A percentile compares a stretch with the other conserved stretches of the same genome.
Conservation (phyloP, 2,113 vertebrate genomes). For the Pristiophorus japonicus region DNA sequence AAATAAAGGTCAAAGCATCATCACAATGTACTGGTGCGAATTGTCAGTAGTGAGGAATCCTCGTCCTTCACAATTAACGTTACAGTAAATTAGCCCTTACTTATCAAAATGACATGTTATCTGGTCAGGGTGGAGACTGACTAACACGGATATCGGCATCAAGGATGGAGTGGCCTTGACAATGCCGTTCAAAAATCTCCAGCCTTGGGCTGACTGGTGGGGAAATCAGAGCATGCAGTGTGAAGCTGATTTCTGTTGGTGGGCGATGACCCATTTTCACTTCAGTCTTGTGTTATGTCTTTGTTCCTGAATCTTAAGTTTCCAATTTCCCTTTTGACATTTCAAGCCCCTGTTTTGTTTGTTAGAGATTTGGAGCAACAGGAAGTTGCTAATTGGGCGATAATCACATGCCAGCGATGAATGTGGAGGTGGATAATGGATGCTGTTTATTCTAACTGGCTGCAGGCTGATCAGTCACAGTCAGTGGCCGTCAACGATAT, state of each 20-base stretch:
- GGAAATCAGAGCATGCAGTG: not conserved
- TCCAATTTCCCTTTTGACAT: slow-evolving; percentile 32
- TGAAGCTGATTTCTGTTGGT: not conserved
- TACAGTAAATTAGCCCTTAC: not conserved
- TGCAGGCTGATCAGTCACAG: slow-evolving; percentile 27
- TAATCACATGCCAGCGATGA: slow-evolving; percentile 21
- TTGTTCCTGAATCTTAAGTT: slow-evolving; percentile 2
- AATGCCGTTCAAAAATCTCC: not conserved
- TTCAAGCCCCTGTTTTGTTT: slow-evolving; percentile 22
- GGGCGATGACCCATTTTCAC: slow-evolving; percentile 25
- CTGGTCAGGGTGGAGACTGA: not conserved
- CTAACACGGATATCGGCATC: not conserved
- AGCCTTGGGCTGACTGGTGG: not conserved
- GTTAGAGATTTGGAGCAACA: not conserved
- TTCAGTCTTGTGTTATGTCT: slow-evolving; percentile 10
- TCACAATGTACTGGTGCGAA: not conserved
- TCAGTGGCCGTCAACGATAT: slow-evolving; percentile 15
- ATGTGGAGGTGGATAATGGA: slow-evolving; percentile 35
- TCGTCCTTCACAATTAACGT: not conserved
- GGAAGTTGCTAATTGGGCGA: slow-evolving; percentile 29
- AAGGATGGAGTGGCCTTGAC: not conserved
- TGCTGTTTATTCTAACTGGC: slow-evolving; percentile 26
- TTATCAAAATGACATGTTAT: not conserved
- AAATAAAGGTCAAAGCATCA: no score
- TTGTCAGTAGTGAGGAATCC: not conserved